Evolutionary conservation across 2,888 invertebrate species (phyloP).

Genomic region (Belgica antarctica): DNA sequence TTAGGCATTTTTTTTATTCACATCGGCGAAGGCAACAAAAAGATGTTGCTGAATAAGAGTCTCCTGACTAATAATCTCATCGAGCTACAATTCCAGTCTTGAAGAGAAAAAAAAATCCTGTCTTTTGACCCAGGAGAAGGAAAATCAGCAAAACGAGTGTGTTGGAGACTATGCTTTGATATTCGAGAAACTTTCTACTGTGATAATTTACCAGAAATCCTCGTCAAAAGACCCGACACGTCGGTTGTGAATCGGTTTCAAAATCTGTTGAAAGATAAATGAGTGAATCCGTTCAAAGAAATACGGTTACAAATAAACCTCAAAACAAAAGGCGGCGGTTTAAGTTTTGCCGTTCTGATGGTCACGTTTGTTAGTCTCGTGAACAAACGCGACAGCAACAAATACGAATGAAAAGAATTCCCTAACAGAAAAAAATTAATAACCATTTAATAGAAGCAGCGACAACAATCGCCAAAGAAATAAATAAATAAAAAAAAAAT

Average conservation of each 20-base stretch:
- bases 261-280: too few species aligned
- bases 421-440: slow-evolving; percentile 9
- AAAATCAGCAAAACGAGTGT: too few species aligned
- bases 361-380: not conserved
- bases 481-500: slow-evolving; percentile 25
- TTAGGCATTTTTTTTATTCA: slow-evolving; percentile 2
- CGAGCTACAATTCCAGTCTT: slow-evolving; percentile 7
- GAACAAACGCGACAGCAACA: not conserved
- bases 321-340: not conserved
- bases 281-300: too few species aligned
- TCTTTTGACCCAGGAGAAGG: slow-evolving; percentile 19
- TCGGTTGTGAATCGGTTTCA: too few species aligned
- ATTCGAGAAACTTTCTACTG: too few species aligned
- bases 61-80: slow-evolving; percentile 32
- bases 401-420: slow-evolving; percentile 19
- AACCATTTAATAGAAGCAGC: slow-evolving; percentile 10
- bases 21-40: slow-evolving; percentile 1
- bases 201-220: too few species aligned
- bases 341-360: slow-evolving; percentile 3
- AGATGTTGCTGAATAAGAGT: not conserved
- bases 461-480: slow-evolving; percentile 12
- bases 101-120: not conserved
- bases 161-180: too few species aligned
- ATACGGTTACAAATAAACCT: too few species aligned
- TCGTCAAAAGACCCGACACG: too few species aligned